phyloP scores from a whole-genome alignment of 2,113 vertebrate species.

The Glareola pratincola region DNA sequence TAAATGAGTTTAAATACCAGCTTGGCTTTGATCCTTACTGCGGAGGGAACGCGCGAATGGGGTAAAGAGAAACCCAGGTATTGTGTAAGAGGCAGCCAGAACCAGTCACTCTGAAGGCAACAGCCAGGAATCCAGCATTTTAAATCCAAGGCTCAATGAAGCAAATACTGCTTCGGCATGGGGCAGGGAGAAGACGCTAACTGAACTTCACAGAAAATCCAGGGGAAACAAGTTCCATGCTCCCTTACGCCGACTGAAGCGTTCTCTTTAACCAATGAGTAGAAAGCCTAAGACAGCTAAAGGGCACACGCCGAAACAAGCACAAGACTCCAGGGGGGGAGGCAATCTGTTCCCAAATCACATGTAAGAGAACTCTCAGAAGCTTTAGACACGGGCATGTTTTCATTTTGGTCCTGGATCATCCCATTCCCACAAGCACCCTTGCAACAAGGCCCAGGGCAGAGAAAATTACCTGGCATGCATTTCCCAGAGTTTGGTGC shows the following conservation, averaged over 20 bases:
- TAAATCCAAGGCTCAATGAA: neutral
- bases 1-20: neutral
- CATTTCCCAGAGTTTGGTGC: slow-evolving; percentile 92
- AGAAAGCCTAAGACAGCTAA: neutral
- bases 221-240: neutral
- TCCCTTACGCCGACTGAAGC: fast-evolving
- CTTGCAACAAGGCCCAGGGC: fast-evolving
- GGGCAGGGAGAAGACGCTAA: neutral
- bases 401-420: neutral
- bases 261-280: neutral
- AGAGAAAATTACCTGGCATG: slow-evolving; percentile 83
- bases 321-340: neutral
- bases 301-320: neutral
- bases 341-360: neutral
- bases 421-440: fast-evolving
- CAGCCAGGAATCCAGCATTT: neutral
- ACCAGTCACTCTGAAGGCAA: neutral
- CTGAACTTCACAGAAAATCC: neutral
- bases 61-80: neutral
- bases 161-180: neutral
- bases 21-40: neutral
- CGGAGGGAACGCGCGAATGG: neutral
- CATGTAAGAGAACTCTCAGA: neutral
- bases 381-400: neutral
- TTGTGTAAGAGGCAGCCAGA: neutral